These are phyloP conservation scores for Cossypha dichroa DNA, from an alignment of 2,797 vertebrate genomes.

Conservation along the genomic window DNA sequence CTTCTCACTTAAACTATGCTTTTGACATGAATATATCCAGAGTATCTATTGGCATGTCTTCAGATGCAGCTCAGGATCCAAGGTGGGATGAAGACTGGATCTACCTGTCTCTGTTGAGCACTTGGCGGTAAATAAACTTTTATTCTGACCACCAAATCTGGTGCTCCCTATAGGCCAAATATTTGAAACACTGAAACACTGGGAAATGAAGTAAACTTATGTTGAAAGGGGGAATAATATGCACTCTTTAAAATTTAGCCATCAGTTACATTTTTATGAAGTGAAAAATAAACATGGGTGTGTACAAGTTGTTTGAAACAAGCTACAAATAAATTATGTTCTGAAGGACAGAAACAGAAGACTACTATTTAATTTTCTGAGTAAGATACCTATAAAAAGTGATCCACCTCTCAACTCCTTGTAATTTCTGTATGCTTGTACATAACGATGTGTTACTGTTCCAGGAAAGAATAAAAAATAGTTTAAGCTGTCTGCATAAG, in stretches of 20 bases:
- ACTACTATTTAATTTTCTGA: not conserved
- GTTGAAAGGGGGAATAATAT: not conserved
- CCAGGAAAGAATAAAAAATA: not conserved
- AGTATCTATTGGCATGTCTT: not conserved
- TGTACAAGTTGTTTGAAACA: not conserved
- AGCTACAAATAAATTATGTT: not conserved
- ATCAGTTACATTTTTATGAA: not conserved
- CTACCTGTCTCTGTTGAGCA: not conserved
- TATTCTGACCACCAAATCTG: not conserved
- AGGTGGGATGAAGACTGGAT: not conserved
- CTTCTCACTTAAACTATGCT: not conserved
- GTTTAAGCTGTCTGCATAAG: not conserved
- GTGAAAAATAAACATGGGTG: not conserved
- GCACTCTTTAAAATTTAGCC: not conserved
- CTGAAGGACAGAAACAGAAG: not conserved
- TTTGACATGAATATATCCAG: not conserved
- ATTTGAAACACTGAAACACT: not conserved
- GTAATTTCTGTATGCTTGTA: not conserved
- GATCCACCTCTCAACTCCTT: not conserved
- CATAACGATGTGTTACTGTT: not conserved
- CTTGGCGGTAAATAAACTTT: not conserved
- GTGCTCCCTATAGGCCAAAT: not conserved
- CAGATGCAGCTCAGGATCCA: not conserved
- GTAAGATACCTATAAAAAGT: not conserved
- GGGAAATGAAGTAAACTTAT: not conserved